Evolutionary conservation across 2,797 vertebrate genomes (phyloP).

Genomic region (Holocentrus rufus): DNA sequence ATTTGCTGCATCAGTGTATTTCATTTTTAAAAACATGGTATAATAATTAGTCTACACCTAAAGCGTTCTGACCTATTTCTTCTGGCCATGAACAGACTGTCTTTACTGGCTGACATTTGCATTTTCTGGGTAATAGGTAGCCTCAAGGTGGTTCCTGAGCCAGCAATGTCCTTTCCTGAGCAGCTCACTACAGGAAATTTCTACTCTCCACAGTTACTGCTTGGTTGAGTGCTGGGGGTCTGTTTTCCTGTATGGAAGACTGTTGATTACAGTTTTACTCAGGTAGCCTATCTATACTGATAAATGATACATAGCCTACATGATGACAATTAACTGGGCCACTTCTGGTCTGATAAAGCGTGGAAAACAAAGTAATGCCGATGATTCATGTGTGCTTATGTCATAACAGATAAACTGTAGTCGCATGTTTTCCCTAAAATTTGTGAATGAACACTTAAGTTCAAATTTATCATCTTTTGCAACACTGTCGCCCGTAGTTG

Average conservation of each 20-base stretch:
- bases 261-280: background rate
- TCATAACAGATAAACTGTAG: background rate
- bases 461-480: slow-evolving; percentile 21
- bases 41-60: too few species aligned
- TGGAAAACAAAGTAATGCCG: background rate
- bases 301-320: background rate
- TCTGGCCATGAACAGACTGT: too few species aligned
- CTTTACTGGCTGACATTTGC: too few species aligned
- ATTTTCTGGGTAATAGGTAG: too few species aligned
- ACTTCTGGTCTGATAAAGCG: background rate
- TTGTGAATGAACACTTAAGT: slow-evolving; percentile 34
- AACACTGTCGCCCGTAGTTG: background rate
- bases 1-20: too few species aligned
- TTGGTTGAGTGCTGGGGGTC: background rate
- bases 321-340: background rate
- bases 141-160: background rate
- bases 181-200: background rate
- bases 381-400: background rate
- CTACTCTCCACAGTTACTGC: background rate
- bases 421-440: background rate
- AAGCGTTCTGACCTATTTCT: too few species aligned
- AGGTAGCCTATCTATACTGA: background rate
- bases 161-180: background rate
- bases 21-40: too few species aligned
- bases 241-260: background rate